Evolutionary conservation across 2,113 vertebrate genomes (phyloP).

Genomic region (Tupaia chinensis): DNA sequence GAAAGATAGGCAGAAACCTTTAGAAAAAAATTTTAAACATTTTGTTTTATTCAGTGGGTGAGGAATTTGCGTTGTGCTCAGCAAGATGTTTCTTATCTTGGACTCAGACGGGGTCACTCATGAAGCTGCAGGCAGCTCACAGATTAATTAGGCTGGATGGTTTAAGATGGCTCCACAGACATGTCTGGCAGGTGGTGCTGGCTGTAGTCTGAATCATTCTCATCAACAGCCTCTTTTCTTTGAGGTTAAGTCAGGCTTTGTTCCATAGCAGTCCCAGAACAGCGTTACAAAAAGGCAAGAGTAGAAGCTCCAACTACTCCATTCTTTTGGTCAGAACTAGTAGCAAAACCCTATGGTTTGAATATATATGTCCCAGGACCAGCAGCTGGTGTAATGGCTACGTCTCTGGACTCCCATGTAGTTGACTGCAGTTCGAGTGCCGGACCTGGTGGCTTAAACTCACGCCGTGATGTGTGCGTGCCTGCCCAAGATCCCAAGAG

Average conservation of each 20-base stretch:
- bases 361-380: neutral
- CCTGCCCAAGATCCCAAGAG: no score
- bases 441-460: no score
- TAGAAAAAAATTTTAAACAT: neutral
- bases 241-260: rapidly evolving
- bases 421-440: no score
- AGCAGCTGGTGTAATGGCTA: no score
- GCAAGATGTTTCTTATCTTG: neutral
- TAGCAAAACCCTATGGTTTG: neutral
- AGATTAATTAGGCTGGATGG: neutral
- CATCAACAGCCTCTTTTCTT: neutral
- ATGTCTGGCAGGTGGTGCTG: neutral
- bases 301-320: neutral
- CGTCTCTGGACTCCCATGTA: no score
- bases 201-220: neutral
- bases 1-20: neutral
- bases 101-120: neutral
- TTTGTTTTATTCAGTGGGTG: neutral
- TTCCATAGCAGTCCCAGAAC: neutral
- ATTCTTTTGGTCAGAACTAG: neutral
- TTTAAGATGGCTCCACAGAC: rapidly evolving
- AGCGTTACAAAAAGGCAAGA: neutral
- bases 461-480: no score
- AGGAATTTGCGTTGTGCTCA: neutral
- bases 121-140: neutral